Conservation (phyloP, 2,113 vertebrate genomes). For the Brachirus orientalis region DNA sequence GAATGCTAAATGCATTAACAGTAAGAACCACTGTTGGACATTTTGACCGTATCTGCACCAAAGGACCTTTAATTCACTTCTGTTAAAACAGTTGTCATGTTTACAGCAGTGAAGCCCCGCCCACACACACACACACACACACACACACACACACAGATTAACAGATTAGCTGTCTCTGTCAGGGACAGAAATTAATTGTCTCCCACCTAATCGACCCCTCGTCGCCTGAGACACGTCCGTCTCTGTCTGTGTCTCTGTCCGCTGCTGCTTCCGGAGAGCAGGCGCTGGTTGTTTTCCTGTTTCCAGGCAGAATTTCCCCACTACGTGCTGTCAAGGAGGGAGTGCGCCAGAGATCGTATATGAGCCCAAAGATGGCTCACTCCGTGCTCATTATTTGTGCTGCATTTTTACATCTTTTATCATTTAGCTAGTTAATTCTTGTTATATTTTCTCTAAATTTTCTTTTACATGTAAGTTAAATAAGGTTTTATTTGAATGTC, state of each 20-base stretch:
- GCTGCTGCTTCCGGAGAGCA: slow-evolving; percentile 38
- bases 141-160: no score
- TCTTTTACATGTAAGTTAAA: no score
- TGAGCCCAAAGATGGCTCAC: neutral
- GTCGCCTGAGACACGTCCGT: slow-evolving; percentile 20
- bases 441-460: no score
- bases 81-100: neutral
- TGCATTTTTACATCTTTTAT: no score
- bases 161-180: neutral
- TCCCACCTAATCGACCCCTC: slow-evolving; percentile 50
- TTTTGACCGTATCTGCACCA: no score
- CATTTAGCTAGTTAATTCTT: no score
- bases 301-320: slow-evolving; percentile 74
- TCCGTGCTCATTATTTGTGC: neutral
- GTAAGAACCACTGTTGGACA: no score
- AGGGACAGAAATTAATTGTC: slow-evolving; percentile 19
- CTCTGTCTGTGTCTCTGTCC: slow-evolving; percentile 38
- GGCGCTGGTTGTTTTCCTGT: slow-evolving; percentile 35
- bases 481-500: no score
- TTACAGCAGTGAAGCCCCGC: neutral
- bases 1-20: no score
- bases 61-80: neutral
- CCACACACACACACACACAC: neutral
- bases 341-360: slow-evolving; percentile 26
- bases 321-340: slow-evolving; percentile 15